Evolutionary conservation across 2,113 vertebrate genomes (phyloP), one percentile per base, ranked within the genome.

Genomic region (Cebus imitator): DNA sequence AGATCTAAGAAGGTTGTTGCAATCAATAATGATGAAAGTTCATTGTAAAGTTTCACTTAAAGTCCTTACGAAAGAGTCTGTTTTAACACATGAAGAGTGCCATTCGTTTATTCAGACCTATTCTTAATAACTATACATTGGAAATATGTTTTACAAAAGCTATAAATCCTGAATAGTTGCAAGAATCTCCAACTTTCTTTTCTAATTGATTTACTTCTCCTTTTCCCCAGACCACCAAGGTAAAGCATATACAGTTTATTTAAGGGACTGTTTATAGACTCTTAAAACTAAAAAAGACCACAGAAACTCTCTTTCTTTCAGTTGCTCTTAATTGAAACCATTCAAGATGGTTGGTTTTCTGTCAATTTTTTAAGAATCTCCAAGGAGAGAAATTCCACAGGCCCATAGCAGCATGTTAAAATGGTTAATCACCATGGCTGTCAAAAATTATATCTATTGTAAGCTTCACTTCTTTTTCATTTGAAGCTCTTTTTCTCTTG

Each of bases 201-300:
- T 97, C 92, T 95, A 96, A 97, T 96, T 97, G 97, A 98, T 96
- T 97, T 97, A 97, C 94, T 96, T 97, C 87, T 95, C 75, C 73
- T 81, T 96, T 96, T 90, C 21, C 82, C 87, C 88, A 96, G 97
- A 97, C 92, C 0, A 27, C 72, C 0, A 50, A 97, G 88, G 96
- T 96, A 95, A 96, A 96, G 87, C 84, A 96, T 92, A 96, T 95
- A 97, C 81, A 96, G 94, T 97, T 98, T 97, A 98, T 97, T 97
- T 97, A 97, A 98, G 95, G 90, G 95, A 96, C 96, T 96, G 97
- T 98, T 97, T 98, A 98, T 98, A 97, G 97, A 75, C 97, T 97
- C 95, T 96, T 97, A 97, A 97, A 97, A 96, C 96, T 95, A 95
- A 96, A 97, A 98, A 97, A 78, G 92, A 97, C 94, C 95, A 92